Percentiles rank a stretch among this genome's conserved stretches.
Evolutionary conservation across 2,113 vertebrate genomes (phyloP).

Genomic region (Otolemur garnettii): DNA sequence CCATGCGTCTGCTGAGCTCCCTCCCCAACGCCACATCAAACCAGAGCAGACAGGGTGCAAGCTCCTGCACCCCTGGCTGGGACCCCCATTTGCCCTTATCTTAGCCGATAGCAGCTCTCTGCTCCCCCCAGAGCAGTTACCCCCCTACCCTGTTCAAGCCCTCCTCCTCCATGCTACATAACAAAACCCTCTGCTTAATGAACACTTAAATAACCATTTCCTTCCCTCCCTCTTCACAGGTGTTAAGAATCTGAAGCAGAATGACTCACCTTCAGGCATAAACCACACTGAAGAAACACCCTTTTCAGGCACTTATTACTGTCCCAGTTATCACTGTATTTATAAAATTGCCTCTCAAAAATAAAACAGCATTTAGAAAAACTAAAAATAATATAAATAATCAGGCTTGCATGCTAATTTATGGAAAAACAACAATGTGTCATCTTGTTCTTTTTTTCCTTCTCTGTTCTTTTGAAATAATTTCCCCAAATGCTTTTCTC

Average conservation of each 20-base stretch:
- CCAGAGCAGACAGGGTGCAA: not conserved
- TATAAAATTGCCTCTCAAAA: constrained; percentile 31
- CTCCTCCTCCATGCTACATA: not conserved
- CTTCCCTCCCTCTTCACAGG: not conserved
- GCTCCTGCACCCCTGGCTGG: not conserved
- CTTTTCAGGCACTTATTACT: not conserved
- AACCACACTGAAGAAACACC: not conserved
- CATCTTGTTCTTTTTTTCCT: constrained; percentile 48
- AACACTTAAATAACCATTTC: not conserved
- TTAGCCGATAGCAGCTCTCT: not conserved
- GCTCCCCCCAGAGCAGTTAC: accelerated
- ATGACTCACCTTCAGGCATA: not conserved
- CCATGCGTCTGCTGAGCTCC: not conserved
- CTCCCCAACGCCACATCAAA: not conserved
- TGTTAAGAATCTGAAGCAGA: not conserved
- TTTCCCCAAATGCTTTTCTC: constrained; percentile 78
- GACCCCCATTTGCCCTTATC: too few relatives aligned
- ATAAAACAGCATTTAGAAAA: not conserved
- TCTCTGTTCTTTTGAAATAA: constrained; percentile 68
- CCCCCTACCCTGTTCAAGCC: not conserved
- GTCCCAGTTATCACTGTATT: not conserved
- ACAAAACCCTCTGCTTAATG: not conserved
- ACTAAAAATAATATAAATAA: constrained; percentile 7
- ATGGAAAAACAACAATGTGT: not conserved
- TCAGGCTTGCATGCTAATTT: not conserved